Percentiles rank a stretch among this genome's conserved stretches.
Conservation (phyloP, 2,113 vertebrate species). For the Rhagologus leucostigma region DNA sequence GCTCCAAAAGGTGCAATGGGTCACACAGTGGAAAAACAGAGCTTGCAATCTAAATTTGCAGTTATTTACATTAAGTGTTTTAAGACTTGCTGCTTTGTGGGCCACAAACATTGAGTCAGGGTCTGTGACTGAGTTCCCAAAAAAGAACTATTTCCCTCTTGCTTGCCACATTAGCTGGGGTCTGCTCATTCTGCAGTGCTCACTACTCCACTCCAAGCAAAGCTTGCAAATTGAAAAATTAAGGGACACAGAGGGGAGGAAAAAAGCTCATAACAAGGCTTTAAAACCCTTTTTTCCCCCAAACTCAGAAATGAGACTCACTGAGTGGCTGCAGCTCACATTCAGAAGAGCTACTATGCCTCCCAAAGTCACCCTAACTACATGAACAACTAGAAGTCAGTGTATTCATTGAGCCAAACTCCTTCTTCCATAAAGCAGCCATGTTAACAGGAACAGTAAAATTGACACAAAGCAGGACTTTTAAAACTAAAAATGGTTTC, state of each 20-base stretch:
- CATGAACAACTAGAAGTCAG: background rate
- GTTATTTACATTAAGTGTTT: background rate
- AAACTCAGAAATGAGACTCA: background rate
- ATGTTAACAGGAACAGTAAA: background rate
- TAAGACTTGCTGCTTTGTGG: background rate
- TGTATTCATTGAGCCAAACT: background rate
- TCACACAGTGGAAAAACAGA: background rate
- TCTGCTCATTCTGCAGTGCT: background rate
- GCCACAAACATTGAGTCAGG: background rate
- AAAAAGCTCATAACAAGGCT: background rate
- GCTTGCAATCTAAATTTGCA: background rate
- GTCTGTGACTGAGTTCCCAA: background rate
- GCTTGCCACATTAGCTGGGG: background rate
- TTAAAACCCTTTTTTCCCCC: rapidly evolving
- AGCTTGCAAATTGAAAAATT: background rate
- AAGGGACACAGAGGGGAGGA: background rate
- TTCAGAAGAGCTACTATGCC: background rate
- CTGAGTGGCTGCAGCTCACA: background rate
- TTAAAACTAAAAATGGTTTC: background rate
- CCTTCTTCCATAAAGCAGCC: background rate
- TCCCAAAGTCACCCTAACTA: background rate
- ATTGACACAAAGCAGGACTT: background rate
- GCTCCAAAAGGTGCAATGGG: background rate
- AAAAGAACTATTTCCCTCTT: background rate
- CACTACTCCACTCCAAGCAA: background rate